These are phyloP conservation scores for Lycorma delicatula DNA, from an alignment of 1,140 invertebrate species.

Conservation along the genomic window DNA sequence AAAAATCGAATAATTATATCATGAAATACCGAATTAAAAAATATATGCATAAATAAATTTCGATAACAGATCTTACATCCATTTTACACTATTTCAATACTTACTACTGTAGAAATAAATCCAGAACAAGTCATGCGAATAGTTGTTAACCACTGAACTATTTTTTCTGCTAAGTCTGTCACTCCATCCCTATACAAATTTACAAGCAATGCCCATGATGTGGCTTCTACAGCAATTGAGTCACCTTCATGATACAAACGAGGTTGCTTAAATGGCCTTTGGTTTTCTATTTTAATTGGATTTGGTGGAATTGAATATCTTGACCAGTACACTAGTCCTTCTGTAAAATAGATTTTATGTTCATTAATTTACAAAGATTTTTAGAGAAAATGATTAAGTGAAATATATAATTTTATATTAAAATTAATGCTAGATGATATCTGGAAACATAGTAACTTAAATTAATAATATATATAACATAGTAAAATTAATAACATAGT, in stretches of 20 bases:
- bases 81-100: slow-evolving; percentile 8
- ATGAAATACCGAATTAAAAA: too few relatives aligned
- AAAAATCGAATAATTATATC: too few relatives aligned
- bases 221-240: slow-evolving; percentile 45
- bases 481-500: too few relatives aligned
- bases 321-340: slow-evolving; percentile 44
- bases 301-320: slow-evolving; percentile 33
- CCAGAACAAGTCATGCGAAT: slow-evolving; percentile 47
- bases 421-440: not conserved
- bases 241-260: slow-evolving; percentile 38
- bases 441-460: too few relatives aligned
- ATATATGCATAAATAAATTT: too few relatives aligned
- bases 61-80: too few relatives aligned
- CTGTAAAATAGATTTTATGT: too few relatives aligned
- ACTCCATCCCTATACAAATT: slow-evolving; percentile 42
- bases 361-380: too few relatives aligned
- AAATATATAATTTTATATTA: not conserved
- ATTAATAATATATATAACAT: too few relatives aligned
- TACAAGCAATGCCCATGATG: slow-evolving; percentile 49
- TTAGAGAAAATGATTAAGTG: not conserved
- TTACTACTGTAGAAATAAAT: slow-evolving; percentile 49
- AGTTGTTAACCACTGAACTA: slow-evolving; percentile 50
- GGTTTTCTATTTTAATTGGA: slow-evolving; percentile 40
- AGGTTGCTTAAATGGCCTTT: slow-evolving; percentile 42
- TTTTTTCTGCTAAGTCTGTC: slow-evolving; percentile 37